Base-by-base conservation (phyloP, 2,888 invertebrate genomes). In the Xestobium rufovillosum region DNA sequence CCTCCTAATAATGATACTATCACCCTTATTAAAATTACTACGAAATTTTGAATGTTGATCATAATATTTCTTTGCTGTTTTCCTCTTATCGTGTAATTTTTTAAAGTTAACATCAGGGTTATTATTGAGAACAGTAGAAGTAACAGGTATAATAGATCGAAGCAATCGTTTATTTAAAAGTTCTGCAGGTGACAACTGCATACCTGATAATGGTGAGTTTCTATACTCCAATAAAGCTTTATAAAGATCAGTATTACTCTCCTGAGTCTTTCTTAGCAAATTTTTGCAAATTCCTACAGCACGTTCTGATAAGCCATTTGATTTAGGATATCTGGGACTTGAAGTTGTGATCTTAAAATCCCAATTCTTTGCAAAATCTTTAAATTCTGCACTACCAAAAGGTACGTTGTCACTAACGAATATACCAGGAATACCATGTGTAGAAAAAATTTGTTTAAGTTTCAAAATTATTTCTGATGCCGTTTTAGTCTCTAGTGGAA, bases 221-320 rank as follows among this genome's bases (percentile, higher is more conserved):
- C n/a, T n/a, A n/a, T n/a, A n/a, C n/a, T n/a, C n/a, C n/a, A n/a
- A n/a, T n/a, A n/a, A n/a, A n/a, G n/a, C n/a, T n/a, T n/a, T n/a
- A n/a, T n/a, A n/a, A n/a, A n/a, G n/a, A n/a, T n/a, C n/a, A n/a
- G n/a, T n/a, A n/a, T n/a, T n/a, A n/a, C n/a, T n/a, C n/a, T n/a
- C n/a, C n/a, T n/a, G n/a, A n/a, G n/a, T 36, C 38, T 49, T 45
- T 34, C 35, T 42, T 34, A 47, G 26, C 12, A 50, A 34, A 9
- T 33, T 42, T 37, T 50, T 45, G 3, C 34, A 40, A 16, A 38
- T 50, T 30, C 39, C 31, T 4, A 48, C 46, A 19, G 32, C 42
- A 23, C 43, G 33, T 34, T 54, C 50, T 6, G 50, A 50, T 14
- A 46, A 25, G 3, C 51, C 49, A 44, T 53, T 50, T 4, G 44